phyloP scores from a whole-genome alignment of 1,140 invertebrate genomes.

The Cyrtorhinus lividipennis region DNA sequence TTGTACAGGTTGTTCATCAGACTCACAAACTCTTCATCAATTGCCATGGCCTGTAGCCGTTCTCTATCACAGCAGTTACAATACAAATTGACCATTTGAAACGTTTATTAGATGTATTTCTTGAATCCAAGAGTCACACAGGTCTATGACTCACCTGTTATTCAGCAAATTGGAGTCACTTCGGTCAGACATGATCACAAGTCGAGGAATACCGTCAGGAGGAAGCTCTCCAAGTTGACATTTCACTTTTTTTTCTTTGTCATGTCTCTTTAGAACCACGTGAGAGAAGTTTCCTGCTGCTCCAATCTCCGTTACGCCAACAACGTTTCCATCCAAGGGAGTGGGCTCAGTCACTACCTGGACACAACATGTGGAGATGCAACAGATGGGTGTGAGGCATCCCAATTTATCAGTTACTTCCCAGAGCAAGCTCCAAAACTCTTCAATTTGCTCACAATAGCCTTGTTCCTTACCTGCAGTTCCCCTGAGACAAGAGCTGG shows the following conservation, averaged over 20 bases:
- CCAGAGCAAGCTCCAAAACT: too few species aligned
- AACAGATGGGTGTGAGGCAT: too few species aligned
- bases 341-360: constrained; percentile 39
- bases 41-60: constrained; percentile 30
- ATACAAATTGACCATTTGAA: background rate
- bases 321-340: constrained; percentile 32
- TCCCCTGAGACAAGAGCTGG: constrained; percentile 37
- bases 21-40: constrained; percentile 29
- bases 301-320: constrained; percentile 46
- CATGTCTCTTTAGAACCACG: constrained; percentile 32
- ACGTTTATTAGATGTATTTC: too few species aligned
- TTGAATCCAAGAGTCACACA: too few species aligned
- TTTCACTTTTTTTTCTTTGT: constrained; percentile 18
- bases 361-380: too few species aligned
- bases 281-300: constrained; percentile 49
- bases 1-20: constrained; percentile 15
- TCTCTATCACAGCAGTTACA: background rate
- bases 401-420: too few species aligned
- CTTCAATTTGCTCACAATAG: too few species aligned
- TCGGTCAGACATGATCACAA: constrained; percentile 25
- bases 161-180: constrained; percentile 4
- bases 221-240: constrained; percentile 12
- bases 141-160: background rate
- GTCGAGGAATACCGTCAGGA: constrained; percentile 23
- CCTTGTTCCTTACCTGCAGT: constrained; percentile 16